Conservation (phyloP, 35 echinoderm and acorn worm species). For the Apostichopus japonicus region DNA sequence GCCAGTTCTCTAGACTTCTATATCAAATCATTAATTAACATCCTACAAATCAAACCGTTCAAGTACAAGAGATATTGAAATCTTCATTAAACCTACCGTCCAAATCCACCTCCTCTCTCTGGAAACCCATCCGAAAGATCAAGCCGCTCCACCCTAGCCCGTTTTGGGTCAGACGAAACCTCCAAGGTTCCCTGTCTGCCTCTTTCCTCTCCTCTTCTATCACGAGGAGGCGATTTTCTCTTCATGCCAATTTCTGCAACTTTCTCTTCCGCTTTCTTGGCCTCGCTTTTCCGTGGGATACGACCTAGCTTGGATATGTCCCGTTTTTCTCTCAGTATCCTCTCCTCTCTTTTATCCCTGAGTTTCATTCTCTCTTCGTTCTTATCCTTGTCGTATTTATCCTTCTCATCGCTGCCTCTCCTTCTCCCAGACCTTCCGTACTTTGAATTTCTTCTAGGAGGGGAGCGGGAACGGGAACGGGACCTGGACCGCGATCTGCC, state of each 20-base stretch:
- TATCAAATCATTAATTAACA: no score
- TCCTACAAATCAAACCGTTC: no score
- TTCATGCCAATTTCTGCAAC: background rate
- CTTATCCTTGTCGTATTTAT: slow-evolving; percentile 43
- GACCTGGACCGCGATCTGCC: slow-evolving; percentile 24
- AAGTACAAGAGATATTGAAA: background rate
- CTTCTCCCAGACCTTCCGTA: slow-evolving; percentile 40
- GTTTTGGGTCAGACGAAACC: background rate
- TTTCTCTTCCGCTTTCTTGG: slow-evolving; percentile 27
- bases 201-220: slow-evolving; percentile 47
- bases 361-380: slow-evolving; percentile 8
- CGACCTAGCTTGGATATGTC: slow-evolving; percentile 43
- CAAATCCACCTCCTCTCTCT: background rate
- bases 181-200: background rate
- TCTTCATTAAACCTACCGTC: slow-evolving; percentile 14
- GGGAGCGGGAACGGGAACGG: slow-evolving; percentile 45
- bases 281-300: slow-evolving; percentile 18
- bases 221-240: background rate
- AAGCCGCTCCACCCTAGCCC: slow-evolving; percentile 8
- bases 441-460: slow-evolving; percentile 28
- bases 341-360: slow-evolving; percentile 45
- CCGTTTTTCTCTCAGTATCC: background rate
- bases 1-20: no score
- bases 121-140: background rate
- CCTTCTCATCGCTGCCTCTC: slow-evolving; percentile 49